Evolutionary conservation across 2,888 invertebrate species (phyloP).

Genomic region (Sinohyriopsis cumingii): DNA sequence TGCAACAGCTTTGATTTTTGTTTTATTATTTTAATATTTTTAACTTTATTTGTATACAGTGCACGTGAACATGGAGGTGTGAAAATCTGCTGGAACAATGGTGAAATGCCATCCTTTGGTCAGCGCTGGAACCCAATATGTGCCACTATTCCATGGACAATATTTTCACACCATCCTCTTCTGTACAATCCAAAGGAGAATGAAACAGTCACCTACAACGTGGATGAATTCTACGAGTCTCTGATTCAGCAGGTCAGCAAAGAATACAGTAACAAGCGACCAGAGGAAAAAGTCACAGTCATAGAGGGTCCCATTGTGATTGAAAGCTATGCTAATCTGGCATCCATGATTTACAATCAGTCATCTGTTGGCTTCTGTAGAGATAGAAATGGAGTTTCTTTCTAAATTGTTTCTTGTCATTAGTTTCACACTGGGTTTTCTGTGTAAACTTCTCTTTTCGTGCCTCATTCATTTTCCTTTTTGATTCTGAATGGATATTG

Average conservation of each 20-base stretch:
- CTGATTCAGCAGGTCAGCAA: constrained; percentile 58
- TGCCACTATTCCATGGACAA: constrained; percentile 84
- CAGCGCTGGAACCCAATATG: constrained; percentile 88
- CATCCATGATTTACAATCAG: constrained; percentile 85
- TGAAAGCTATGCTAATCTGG: constrained; percentile 85
- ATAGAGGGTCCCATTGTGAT: constrained; percentile 77
- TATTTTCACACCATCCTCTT: constrained; percentile 85
- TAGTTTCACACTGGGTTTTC: not conserved
- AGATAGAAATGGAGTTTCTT: constrained; percentile 87
- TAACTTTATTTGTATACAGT: constrained; percentile 72
- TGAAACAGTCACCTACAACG: constrained; percentile 70
- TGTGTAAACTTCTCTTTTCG: too few relatives aligned
- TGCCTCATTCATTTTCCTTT: too few relatives aligned
- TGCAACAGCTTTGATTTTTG: too few relatives aligned
- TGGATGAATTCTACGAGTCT: constrained; percentile 72
- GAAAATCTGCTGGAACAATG: constrained; percentile 85
- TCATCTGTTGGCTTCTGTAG: constrained; percentile 89
- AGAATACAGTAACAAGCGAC: constrained; percentile 50
- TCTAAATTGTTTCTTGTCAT: constrained; percentile 24
- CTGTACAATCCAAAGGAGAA: constrained; percentile 68
- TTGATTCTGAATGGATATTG: too few relatives aligned
- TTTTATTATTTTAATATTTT: not conserved
- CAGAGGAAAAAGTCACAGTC: constrained; percentile 57
- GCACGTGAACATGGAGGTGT: constrained; percentile 82
- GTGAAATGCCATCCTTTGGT: constrained; percentile 78